Evolutionary conservation across 2,888 invertebrate species (phyloP), one percentile per base, ranked within the genome.

Genomic region (Stenichneumon culpator): DNA sequence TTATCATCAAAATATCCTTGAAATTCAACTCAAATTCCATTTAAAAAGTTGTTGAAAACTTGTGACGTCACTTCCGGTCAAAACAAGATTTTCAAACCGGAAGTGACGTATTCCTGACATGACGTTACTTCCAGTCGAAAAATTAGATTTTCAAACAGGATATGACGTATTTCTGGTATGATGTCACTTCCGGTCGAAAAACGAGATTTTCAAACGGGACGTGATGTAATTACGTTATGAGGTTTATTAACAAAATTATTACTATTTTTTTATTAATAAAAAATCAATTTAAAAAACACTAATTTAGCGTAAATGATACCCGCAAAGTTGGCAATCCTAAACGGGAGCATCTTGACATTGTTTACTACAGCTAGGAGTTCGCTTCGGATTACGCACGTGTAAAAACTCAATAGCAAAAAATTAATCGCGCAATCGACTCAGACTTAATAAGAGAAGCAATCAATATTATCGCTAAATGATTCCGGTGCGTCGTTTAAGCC

Each of bases 401-500:
- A 70, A 36, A 16, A 11, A 28, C 44, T 39, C 4, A 77, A 22
- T 72, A 72, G 44, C 16, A 0, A 3, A 16, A 39, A 68, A 39
- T 0, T 22, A 75, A 79, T 19, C 79, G 44, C 54, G 28, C 16
- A 11, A 77, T 75, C 73, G 44, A 75, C 14, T 7, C 4, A 28
- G 25, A 57, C 52, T 73, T 39, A 44, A 50, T 54, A n/a, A 32
- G 14, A 22, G 11, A 32, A 39, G 52, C 22, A 52, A 70, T 22
- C 7, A 57, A 57, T 36, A 78, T 6, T 32, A 69, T 52, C 25
- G 19, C 72, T 50, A 83, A 87, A 88, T 87, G 88, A 83, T 85
- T 83, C 54, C 81, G n/a, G 52, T 73, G 68, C 79, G 82, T 69
- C 75, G 83, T 54, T 73, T 86, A 25, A 36, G 70, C 36, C 74